These are phyloP conservation scores for Scaptomyza reducta DNA, from an alignment of 2,888 invertebrate species.

Conservation along the genomic window DNA sequence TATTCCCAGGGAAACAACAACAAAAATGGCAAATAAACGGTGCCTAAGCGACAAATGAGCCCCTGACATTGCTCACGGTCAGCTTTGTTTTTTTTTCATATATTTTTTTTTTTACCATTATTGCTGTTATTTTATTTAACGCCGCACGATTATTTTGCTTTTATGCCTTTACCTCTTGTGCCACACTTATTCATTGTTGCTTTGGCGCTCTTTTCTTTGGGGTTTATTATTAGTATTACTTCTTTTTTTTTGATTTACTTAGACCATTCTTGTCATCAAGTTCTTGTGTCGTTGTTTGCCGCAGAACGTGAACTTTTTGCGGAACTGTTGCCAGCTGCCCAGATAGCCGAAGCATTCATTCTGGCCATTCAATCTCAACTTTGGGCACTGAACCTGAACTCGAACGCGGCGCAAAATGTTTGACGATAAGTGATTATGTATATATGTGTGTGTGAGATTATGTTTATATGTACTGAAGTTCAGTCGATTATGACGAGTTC, in stretches of 20 bases:
- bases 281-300: slow-evolving; percentile 19
- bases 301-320: slow-evolving; percentile 62
- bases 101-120: slow-evolving; percentile 57
- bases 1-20: slow-evolving; percentile 38
- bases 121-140: slow-evolving; percentile 50
- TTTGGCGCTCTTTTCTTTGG: slow-evolving; percentile 46
- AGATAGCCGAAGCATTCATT: slow-evolving; percentile 24
- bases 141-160: neutral
- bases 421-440: slow-evolving; percentile 55
- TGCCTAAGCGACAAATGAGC: slow-evolving; percentile 48
- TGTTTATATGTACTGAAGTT: neutral
- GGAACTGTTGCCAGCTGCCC: slow-evolving; percentile 34
- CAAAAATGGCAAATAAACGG: slow-evolving; percentile 7
- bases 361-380: neutral
- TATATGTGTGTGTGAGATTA: slow-evolving; percentile 8
- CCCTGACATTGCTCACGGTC: slow-evolving; percentile 74
- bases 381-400: slow-evolving; percentile 48
- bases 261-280: slow-evolving; percentile 1
- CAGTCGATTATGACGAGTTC: slow-evolving; percentile 41
- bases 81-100: slow-evolving; percentile 39
- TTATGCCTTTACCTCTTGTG: neutral
- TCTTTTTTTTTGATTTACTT: slow-evolving; percentile 31
- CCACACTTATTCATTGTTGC: slow-evolving; percentile 17
- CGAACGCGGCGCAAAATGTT: slow-evolving; percentile 52
- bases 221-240: slow-evolving; percentile 12